phyloP scores from a whole-genome alignment of 64 coral and sea anemone genomes.

The Porites australiensis region DNA sequence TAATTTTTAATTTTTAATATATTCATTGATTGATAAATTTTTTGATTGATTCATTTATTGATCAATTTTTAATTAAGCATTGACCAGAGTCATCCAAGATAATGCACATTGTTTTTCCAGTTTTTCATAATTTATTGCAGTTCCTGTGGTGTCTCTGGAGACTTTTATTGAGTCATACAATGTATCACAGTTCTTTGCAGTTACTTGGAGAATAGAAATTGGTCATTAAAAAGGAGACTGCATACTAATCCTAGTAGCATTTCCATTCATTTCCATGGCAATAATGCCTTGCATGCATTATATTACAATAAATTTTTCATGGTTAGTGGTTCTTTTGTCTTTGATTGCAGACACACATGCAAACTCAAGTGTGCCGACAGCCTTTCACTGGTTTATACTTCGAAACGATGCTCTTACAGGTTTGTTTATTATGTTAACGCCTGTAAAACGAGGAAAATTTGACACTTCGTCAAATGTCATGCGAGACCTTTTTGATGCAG shows the following conservation, averaged over 20 bases:
- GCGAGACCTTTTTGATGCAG: no score
- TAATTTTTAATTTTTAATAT: no score
- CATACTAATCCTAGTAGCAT: not conserved
- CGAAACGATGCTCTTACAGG: slow-evolving; percentile 4
- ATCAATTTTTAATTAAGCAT: no score
- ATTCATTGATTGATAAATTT: no score
- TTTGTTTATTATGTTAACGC: not conserved
- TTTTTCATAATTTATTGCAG: not conserved
- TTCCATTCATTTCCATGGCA: slow-evolving; percentile 11
- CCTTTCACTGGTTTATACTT: slow-evolving; percentile 7
- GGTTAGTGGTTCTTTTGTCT: slow-evolving; percentile 32
- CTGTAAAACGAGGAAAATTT: no score
- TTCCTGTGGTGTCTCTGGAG: slow-evolving; percentile 2
- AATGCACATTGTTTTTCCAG: no score
- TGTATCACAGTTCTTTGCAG: slow-evolving; percentile 3
- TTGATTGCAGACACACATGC: not conserved
- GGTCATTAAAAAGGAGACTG: slow-evolving; percentile 11
- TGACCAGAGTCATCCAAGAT: slow-evolving; percentile 14
- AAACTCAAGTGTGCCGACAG: not conserved
- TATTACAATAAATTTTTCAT: slow-evolving; percentile 38
- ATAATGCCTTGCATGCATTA: slow-evolving; percentile 24
- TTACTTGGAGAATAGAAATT: slow-evolving; percentile 15
- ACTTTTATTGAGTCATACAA: no score
- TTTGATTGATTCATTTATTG: no score
- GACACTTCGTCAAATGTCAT: no score